A percentile compares a stretch with the other conserved stretches of the same genome.
phyloP scores from a whole-genome alignment of 1,140 invertebrate genomes.

The Nautilus pompilius region DNA sequence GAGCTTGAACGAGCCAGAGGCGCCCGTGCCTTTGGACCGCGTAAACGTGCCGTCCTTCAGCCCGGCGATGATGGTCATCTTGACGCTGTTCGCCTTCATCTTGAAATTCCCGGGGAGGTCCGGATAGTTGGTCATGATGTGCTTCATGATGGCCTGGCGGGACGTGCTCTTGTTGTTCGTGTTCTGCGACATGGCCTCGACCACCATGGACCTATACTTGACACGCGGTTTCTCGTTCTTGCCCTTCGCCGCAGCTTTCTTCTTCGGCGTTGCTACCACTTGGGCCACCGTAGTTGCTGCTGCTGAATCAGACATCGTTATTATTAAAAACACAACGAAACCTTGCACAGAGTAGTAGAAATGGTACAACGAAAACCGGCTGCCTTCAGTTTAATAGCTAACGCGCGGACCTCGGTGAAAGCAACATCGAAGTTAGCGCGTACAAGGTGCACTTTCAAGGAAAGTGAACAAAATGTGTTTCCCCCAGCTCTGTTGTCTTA shows the following conservation, averaged over 20 bases:
- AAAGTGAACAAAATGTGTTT: no score
- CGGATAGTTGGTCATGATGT: slow-evolving; percentile 51
- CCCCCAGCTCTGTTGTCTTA: no score
- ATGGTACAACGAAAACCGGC: no score
- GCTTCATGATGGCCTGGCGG: slow-evolving; percentile 50
- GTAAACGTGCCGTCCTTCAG: slow-evolving; percentile 39
- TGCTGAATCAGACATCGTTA: background rate
- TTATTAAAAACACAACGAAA: no score
- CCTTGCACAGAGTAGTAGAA: no score
- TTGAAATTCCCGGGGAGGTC: slow-evolving; percentile 44
- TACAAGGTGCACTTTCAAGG: no score
- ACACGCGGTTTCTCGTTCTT: slow-evolving; percentile 37
- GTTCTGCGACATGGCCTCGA: slow-evolving; percentile 22
- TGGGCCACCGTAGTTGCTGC: slow-evolving; percentile 15
- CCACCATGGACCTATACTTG: slow-evolving; percentile 39
- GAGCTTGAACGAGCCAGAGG: background rate
- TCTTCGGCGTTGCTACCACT: slow-evolving; percentile 20
- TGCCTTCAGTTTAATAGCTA: no score
- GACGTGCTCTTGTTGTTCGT: slow-evolving; percentile 45
- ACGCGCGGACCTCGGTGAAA: no score
- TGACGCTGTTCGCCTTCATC: slow-evolving; percentile 40
- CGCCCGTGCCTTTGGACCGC: slow-evolving; percentile 17
- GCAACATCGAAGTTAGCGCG: no score
- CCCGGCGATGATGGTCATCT: slow-evolving; percentile 36
- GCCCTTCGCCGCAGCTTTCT: slow-evolving; percentile 35